A percentile compares a stretch with the other conserved stretches of the same genome.
These are phyloP conservation scores for Noctua janthe DNA, from an alignment of 2,888 invertebrate species.

Conservation along the genomic window DNA sequence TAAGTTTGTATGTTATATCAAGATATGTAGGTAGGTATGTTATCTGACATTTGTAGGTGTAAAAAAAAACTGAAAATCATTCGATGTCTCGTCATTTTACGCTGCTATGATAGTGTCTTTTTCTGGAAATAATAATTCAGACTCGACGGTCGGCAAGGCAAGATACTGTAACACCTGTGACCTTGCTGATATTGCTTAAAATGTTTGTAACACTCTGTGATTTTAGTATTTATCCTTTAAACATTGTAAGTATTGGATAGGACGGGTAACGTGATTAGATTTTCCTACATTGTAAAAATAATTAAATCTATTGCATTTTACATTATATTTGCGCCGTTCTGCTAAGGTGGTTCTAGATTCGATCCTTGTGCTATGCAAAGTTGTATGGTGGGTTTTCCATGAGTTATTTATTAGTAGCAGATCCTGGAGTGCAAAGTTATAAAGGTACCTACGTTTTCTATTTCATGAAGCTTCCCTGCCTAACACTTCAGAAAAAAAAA, in stretches of 20 bases:
- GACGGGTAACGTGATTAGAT: not conserved
- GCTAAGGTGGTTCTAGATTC: too few relatives aligned
- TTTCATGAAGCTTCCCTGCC: not conserved
- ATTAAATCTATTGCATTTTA: too few relatives aligned
- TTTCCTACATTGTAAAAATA: not conserved
- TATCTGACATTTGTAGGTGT: constrained; percentile 29
- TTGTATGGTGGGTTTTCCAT: too few relatives aligned
- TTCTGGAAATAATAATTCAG: constrained; percentile 22
- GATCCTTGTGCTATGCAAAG: too few relatives aligned
- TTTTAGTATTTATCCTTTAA: constrained; percentile 25
- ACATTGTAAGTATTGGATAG: constrained; percentile 1
- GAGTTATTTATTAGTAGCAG: not conserved
- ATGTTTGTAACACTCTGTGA: constrained; percentile 34
- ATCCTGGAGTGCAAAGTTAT: not conserved
- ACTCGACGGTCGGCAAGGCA: constrained; percentile 28
- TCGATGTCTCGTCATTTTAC: constrained; percentile 28
- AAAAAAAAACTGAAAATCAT: constrained; percentile 26
- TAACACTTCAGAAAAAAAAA: too few relatives aligned
- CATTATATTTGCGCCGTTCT: too few relatives aligned
- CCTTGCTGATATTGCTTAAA: constrained; percentile 48
- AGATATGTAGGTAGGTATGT: not conserved
- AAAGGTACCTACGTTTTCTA: not conserved
- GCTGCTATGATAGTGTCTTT: constrained; percentile 28
- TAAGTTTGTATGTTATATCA: not conserved
- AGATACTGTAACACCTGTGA: constrained; percentile 41